Evolutionary conservation across 1,140 invertebrate species (phyloP).

Genomic region (Heliothis virescens): DNA sequence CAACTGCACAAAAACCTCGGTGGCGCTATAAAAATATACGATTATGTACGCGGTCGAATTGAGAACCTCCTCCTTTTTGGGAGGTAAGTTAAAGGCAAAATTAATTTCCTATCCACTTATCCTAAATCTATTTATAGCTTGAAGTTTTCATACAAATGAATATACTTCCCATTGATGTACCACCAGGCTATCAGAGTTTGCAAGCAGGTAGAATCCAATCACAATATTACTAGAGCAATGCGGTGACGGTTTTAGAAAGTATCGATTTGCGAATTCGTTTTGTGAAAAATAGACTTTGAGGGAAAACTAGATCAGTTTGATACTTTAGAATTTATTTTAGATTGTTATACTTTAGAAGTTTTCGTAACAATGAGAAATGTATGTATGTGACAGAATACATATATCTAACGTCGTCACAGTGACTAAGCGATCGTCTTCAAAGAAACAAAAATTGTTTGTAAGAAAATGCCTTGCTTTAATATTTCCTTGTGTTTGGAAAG

Average conservation of each 20-base stretch:
- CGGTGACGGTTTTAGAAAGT: slow-evolving; percentile 37
- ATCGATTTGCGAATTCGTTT: slow-evolving; percentile 44
- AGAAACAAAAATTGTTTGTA: neutral
- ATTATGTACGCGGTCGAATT: too few relatives aligned
- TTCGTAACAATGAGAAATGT: neutral
- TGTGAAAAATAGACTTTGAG: slow-evolving; percentile 4
- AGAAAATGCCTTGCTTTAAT: too few relatives aligned
- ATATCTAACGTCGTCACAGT: too few relatives aligned
- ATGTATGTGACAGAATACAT: neutral
- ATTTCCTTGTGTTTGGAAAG: too few relatives aligned
- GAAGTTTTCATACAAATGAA: neutral
- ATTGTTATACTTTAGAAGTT: neutral
- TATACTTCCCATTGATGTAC: neutral
- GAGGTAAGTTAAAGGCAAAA: too few relatives aligned
- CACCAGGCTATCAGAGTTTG: slow-evolving; percentile 9
- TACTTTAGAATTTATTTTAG: too few relatives aligned
- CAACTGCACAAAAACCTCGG: too few relatives aligned
- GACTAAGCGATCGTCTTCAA: neutral
- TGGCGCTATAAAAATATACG: too few relatives aligned
- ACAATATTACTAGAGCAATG: slow-evolving; percentile 15
- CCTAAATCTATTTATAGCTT: neutral
- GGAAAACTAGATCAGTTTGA: neutral
- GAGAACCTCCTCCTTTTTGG: too few relatives aligned
- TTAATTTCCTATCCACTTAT: too few relatives aligned
- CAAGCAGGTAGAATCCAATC: slow-evolving; percentile 30